Base-by-base conservation (phyloP, 2,797 vertebrate genomes). In the Selene dorsalis region DNA sequence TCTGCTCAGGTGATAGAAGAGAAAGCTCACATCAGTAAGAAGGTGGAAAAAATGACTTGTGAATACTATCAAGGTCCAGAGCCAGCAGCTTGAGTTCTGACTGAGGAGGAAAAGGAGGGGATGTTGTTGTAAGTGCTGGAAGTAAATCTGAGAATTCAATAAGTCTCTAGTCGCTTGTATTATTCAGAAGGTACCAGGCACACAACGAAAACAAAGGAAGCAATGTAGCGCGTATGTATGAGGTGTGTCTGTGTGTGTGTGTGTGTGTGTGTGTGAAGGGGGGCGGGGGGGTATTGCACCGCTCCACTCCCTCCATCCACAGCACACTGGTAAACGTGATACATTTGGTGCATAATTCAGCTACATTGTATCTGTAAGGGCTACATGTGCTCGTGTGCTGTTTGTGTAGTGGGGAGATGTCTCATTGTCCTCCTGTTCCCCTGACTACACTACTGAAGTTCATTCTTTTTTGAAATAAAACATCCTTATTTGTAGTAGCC, bases 101-200 rank as follows among this genome's bases (percentile, higher is more conserved):
- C 52, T 75, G 62, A 83, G 87, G 47, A 65, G 50, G 80, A 65
- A 77, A 80, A 72, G 47, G 26, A 28, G 26, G 30, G 22, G 56
- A 59, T 79, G 82, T 79, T 86, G 70, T 83, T 85, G 60, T 88
- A 84, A 92, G 89, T 88, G 86, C 92, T 88, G 75, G 75, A 89
- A 92, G 89, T 92, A 92, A 92, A 92, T 88, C 84, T 87, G 90
- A 92, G 91, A 85, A 87, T 91, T 86, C 84, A 86, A 70, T 81
- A 86, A 86, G 87, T 90, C 87, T 93, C 91, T n/a, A 61, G 79
- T 24, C 84, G 82, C 87, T 83, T 94, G 88, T 87, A 93, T 92
- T 91, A 94, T 93, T 94, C 82, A 93, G 48, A 79, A 88, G 88
- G 87, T 85, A 91, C 75, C 60, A 79, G 69, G 57, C 89, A 84